A percentile compares a stretch with the other conserved stretches of the same genome.
These are phyloP conservation scores for Diorhabda elongata DNA, from an alignment of 1,140 invertebrate genomes.

Conservation along the genomic window DNA sequence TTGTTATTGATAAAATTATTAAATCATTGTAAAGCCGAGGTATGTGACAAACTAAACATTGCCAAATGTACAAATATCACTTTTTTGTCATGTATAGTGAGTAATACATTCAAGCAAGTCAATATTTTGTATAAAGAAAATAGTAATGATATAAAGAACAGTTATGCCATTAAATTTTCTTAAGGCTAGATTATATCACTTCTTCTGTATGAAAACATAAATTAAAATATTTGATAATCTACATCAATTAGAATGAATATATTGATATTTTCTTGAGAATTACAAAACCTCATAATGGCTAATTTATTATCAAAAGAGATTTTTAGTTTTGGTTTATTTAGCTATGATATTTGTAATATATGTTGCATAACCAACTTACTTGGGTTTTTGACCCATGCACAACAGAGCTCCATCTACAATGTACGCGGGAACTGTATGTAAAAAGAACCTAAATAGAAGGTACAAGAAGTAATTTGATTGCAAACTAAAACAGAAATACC, in stretches of 20 bases:
- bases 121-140: no score
- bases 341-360: neutral
- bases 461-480: constrained; percentile 48
- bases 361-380: constrained; percentile 44
- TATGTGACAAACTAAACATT: no score
- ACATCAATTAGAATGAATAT: neutral
- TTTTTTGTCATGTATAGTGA: no score
- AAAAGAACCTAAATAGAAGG: constrained; percentile 48
- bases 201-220: neutral
- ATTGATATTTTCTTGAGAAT: neutral
- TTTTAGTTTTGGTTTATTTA: neutral
- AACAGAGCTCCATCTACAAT: constrained; percentile 54
- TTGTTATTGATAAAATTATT: no score
- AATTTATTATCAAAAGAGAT: neutral
- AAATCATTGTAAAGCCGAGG: no score
- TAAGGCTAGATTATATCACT: no score
- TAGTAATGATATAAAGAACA: no score
- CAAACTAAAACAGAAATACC: constrained; percentile 51
- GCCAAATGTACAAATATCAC: no score
- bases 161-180: no score
- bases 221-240: neutral
- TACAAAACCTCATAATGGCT: neutral
- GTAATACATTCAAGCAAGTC: no score
- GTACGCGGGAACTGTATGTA: constrained; percentile 60
- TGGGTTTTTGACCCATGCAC: constrained; percentile 57